Evolutionary conservation across 2,797 vertebrate genomes (phyloP).

Genomic region (Falco peregrinus): DNA sequence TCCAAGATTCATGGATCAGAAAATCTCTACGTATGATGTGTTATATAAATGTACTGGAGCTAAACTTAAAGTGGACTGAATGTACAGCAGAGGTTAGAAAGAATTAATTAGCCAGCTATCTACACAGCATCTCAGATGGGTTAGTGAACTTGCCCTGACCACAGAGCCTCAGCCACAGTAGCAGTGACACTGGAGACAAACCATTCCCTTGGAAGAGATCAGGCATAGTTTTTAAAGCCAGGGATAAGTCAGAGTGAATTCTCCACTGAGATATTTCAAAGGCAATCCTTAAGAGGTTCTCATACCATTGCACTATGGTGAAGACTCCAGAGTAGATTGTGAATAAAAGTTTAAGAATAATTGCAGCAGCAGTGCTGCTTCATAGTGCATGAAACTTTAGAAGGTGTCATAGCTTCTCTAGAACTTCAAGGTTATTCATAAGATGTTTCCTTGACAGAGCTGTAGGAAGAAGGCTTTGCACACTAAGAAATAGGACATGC

Average conservation of each 20-base stretch:
- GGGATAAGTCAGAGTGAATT: not conserved
- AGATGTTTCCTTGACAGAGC: not conserved
- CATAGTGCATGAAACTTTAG: not conserved
- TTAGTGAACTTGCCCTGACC: not conserved
- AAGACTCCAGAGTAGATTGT: not conserved
- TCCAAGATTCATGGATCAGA: not conserved
- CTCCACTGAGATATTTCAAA: not conserved
- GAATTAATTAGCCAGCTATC: not conserved
- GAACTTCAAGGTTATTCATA: not conserved
- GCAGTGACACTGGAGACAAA: not conserved
- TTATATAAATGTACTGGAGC: fast-evolving
- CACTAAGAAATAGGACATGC: not conserved
- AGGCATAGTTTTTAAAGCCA: not conserved
- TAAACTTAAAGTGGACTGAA: not conserved
- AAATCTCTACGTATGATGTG: not conserved
- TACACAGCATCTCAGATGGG: fast-evolving
- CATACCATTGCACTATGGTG: fast-evolving
- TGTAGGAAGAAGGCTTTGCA: not conserved
- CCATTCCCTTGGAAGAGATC: not conserved
- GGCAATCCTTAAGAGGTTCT: not conserved
- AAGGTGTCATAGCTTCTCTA: not conserved
- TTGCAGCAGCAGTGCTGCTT: not conserved
- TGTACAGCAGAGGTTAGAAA: not conserved
- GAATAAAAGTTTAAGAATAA: not conserved
- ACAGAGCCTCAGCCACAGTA: not conserved